A percentile compares a stretch with the other conserved stretches of the same genome.
These are phyloP conservation scores for Megaustenia siamemsis DNA, from an alignment of 2,888 invertebrate genomes.

Conservation along the genomic window DNA sequence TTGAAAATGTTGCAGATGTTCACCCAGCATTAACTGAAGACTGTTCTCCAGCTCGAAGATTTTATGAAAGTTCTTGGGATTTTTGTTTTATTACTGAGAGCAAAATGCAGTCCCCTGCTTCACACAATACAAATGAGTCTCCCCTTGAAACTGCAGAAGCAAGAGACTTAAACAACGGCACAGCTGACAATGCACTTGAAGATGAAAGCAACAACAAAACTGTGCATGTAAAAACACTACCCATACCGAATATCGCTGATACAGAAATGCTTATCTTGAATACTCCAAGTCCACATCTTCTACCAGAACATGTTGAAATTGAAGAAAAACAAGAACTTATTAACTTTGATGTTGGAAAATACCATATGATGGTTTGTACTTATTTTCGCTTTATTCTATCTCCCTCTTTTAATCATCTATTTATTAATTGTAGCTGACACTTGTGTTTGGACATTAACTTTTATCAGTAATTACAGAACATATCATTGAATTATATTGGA, in stretches of 20 bases:
- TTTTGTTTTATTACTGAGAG: conserved; percentile 24
- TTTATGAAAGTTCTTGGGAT: conserved; percentile 23
- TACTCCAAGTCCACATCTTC: conserved; percentile 46
- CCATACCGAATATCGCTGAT: conserved; percentile 67
- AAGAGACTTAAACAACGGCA: too few relatives aligned
- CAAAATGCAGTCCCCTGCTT: neutral
- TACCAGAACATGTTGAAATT: conserved; percentile 60
- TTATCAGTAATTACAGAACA: too few relatives aligned
- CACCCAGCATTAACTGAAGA: neutral
- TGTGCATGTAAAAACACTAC: conserved; percentile 63
- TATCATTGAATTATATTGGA: too few relatives aligned
- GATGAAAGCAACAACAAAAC: neutral
- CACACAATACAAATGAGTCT: neutral
- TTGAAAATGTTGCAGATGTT: neutral
- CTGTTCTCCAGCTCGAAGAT: neutral
- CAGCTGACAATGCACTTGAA: too few relatives aligned
- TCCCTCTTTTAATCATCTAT: neutral
- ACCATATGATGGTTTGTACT: conserved; percentile 39
- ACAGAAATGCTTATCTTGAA: conserved; percentile 50
- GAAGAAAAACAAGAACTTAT: conserved; percentile 54
- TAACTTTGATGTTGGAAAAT: conserved; percentile 60
- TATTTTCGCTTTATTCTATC: neutral
- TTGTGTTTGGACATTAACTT: too few relatives aligned
- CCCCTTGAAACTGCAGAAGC: neutral
- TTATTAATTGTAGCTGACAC: too few relatives aligned